Conservation (phyloP, 2,888 invertebrate species). For the Mesodorylaimus sp. region DNA sequence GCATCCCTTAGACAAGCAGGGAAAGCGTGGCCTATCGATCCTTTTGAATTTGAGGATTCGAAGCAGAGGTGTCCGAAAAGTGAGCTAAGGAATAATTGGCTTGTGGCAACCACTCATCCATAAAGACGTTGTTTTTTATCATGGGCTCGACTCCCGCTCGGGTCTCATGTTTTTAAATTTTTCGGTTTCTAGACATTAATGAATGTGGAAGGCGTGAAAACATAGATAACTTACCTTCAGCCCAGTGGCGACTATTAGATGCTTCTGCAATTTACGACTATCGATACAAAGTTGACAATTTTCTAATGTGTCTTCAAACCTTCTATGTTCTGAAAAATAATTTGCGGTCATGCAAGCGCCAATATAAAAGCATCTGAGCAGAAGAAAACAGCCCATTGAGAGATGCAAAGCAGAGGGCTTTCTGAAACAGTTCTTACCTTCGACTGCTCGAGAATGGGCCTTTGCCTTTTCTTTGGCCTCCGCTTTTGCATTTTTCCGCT, state of each 20-base stretch:
- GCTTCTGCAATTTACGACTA: conserved; percentile 56
- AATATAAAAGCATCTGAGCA: too few species aligned
- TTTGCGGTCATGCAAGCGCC: too few species aligned
- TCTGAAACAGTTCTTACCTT: too few species aligned
- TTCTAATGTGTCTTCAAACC: conserved; percentile 50
- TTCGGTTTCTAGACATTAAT: neutral
- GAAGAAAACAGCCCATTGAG: too few species aligned
- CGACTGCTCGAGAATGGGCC: conserved; percentile 10
- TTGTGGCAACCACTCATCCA: too few species aligned
- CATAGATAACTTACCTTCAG: conserved; percentile 45
- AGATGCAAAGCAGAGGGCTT: too few species aligned
- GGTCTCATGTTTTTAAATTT: neutral
- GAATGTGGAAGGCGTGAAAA: too few species aligned
- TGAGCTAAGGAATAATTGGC: too few species aligned
- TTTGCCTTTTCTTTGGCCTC: conserved; percentile 18
- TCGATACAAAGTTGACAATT: conserved; percentile 65
- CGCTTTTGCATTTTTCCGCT: conserved; percentile 40
- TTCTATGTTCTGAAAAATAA: conserved; percentile 45
- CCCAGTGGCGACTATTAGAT: conserved; percentile 61
- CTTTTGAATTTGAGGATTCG: too few species aligned
- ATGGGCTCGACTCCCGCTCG: neutral
- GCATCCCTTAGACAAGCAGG: too few species aligned
- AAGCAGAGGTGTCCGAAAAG: too few species aligned
- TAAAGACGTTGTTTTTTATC: neutral
- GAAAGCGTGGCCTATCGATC: too few species aligned